Evolutionary conservation across 2,113 vertebrate species (phyloP).

Genomic region (Menidia beryllina): DNA sequence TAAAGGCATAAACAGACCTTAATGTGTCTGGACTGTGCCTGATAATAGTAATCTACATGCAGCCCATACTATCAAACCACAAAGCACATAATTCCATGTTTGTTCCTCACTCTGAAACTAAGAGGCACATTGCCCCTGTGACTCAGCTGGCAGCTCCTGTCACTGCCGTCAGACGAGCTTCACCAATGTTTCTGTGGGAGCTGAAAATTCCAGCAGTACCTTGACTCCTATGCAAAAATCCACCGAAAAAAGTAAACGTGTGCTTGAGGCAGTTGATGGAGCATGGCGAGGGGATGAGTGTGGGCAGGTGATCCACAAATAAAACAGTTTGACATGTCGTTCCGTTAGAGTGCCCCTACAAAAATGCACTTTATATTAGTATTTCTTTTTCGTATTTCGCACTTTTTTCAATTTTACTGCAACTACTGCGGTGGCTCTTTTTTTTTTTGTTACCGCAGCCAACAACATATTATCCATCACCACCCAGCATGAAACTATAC

Average conservation of each 20-base stretch:
- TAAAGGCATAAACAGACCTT: background rate
- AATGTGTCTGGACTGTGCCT: background rate
- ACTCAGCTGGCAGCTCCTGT: constrained; percentile 2
- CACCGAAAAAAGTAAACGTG: constrained; percentile 40
- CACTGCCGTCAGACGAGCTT: constrained; percentile 42
- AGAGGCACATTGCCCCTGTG: constrained; percentile 11
- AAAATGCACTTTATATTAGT: constrained; percentile 4
- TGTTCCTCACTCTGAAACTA: background rate
- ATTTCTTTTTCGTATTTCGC: background rate
- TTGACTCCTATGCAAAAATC: constrained; percentile 24
- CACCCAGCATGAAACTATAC: constrained; percentile 14
- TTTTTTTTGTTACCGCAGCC: background rate
- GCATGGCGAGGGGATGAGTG: constrained; percentile 29
- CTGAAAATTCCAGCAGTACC: constrained; percentile 20
- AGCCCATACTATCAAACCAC: background rate
- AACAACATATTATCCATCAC: constrained; percentile 43
- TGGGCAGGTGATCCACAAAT: constrained; percentile 22
- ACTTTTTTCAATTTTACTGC: constrained; percentile 4
- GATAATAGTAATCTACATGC: background rate
- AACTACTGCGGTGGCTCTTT: background rate
- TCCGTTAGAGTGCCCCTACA: constrained; percentile 11
- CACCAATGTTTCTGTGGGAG: constrained; percentile 54
- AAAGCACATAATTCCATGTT: background rate
- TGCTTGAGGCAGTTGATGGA: constrained; percentile 31
- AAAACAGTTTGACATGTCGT: constrained; percentile 43